Percentiles rank a stretch among this genome's conserved stretches.
Evolutionary conservation across 2,888 invertebrate genomes (phyloP).

Genomic region (Hydriomena furcata): DNA sequence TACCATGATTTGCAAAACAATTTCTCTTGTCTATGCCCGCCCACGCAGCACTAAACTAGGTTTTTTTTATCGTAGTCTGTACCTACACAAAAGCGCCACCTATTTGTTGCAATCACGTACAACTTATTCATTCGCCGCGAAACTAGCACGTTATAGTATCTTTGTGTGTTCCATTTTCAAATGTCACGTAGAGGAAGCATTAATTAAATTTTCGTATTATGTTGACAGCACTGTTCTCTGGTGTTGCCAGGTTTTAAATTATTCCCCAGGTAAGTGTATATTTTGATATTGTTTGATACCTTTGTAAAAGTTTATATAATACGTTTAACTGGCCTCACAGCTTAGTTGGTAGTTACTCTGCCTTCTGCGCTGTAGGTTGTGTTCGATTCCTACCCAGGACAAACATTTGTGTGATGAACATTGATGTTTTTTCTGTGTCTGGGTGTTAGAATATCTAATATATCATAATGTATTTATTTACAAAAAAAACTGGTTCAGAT

Average conservation of each 20-base stretch:
- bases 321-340: too few relatives aligned
- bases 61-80: conserved; percentile 52
- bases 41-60: conserved; percentile 48
- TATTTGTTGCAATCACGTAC: conserved; percentile 73
- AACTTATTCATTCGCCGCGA: conserved; percentile 51
- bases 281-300: too few relatives aligned
- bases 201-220: conserved; percentile 37
- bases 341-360: too few relatives aligned
- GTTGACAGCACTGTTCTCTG: conserved; percentile 34
- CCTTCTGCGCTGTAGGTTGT: too few relatives aligned
- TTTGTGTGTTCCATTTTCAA: conserved; percentile 56
- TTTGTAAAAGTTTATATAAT: too few relatives aligned
- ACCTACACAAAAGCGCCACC: conserved; percentile 53
- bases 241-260: conserved; percentile 30
- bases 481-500: too few relatives aligned
- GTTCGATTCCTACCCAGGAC: too few relatives aligned
- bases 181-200: conserved; percentile 63
- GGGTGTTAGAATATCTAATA: too few relatives aligned
- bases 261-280: background rate
- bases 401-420: too few relatives aligned
- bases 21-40: conserved; percentile 34
- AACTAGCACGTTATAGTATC: conserved; percentile 56
- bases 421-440: too few relatives aligned
- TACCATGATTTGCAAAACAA: conserved; percentile 19
- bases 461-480: too few relatives aligned